These are phyloP conservation scores for Tichodroma muraria DNA, from an alignment of 2,113 vertebrate genomes.

Conservation along the genomic window DNA sequence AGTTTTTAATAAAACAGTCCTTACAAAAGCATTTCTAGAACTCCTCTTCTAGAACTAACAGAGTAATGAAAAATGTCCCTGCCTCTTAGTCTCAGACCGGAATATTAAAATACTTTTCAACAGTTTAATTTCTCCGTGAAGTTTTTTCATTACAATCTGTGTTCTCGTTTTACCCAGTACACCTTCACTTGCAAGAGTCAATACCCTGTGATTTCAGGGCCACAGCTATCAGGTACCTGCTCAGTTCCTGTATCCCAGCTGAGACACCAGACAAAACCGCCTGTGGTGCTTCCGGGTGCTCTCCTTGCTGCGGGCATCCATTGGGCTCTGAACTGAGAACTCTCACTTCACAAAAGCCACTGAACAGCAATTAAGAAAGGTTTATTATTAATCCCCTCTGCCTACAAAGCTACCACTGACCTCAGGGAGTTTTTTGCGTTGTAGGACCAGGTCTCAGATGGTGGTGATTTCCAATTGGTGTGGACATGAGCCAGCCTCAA, in stretches of 20 bases:
- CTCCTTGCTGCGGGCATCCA: background rate
- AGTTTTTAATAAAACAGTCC: background rate
- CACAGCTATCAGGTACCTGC: background rate
- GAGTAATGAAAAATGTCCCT: background rate
- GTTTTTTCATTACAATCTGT: background rate
- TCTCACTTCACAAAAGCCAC: background rate
- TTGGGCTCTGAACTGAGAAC: background rate
- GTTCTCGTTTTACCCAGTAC: background rate
- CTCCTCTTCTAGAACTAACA: background rate
- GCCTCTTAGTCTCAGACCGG: background rate
- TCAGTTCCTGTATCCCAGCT: background rate
- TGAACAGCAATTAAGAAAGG: background rate
- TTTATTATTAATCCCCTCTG: background rate
- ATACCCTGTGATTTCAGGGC: background rate
- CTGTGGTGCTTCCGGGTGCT: background rate
- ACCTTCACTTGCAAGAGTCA: background rate
- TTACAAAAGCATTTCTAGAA: background rate
- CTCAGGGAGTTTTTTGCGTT: background rate
- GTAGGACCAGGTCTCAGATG: background rate
- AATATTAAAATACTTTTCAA: background rate
- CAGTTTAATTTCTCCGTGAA: background rate
- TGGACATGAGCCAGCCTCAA: background rate
- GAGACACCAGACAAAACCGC: background rate
- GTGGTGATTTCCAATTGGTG: background rate
- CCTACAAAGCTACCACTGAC: background rate